These are phyloP conservation scores for Bucorvus abyssinicus DNA, from an alignment of 2,797 vertebrate genomes.

Conservation along the genomic window DNA sequence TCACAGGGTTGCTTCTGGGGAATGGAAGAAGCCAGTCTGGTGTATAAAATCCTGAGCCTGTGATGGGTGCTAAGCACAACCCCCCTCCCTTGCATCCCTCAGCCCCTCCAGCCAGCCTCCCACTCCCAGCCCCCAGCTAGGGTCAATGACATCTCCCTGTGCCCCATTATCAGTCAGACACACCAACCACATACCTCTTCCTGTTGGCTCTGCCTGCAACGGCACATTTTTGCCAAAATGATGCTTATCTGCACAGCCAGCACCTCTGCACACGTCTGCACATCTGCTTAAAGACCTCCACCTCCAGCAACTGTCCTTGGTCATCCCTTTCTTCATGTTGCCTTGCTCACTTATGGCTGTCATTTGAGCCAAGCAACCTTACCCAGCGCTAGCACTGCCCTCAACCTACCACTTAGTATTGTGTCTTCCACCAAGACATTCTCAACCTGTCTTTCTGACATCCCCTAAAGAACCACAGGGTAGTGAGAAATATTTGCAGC, in stretches of 20 bases:
- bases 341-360: neutral
- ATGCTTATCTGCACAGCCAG: neutral
- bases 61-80: accelerated
- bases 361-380: neutral
- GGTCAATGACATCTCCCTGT: neutral
- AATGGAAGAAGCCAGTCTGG: neutral
- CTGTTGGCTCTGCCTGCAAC: neutral
- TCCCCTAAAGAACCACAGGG: neutral
- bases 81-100: neutral
- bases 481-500: neutral
- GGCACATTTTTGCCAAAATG: neutral
- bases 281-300: neutral
- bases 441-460: neutral
- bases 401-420: neutral
- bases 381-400: neutral
- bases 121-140: neutral
- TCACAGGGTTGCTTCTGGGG: neutral
- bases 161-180: neutral
- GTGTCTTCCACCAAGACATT: neutral
- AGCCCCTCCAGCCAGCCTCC: neutral
- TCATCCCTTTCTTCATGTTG: accelerated
- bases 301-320: neutral
- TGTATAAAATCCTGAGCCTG: neutral
- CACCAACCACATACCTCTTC: neutral
- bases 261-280: neutral